phyloP scores from a whole-genome alignment of 1,140 invertebrate species.

The Drosophila novamexicana region DNA sequence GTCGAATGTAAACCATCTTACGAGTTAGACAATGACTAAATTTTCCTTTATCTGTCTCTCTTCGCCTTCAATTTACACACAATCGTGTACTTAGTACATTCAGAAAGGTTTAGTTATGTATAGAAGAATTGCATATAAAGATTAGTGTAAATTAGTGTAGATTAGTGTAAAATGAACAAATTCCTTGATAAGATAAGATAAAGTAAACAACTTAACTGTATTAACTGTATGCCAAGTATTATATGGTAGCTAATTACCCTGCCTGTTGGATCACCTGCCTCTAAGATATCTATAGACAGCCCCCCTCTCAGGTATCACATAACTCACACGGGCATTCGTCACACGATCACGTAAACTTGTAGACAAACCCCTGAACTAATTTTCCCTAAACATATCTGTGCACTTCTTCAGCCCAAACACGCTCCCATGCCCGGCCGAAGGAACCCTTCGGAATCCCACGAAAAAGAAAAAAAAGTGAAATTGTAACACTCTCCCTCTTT shows the following conservation, averaged over 20 bases:
- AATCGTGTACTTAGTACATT: no score
- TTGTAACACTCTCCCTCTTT: constrained; percentile 59
- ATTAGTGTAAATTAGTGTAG: no score
- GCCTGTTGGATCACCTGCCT: constrained; percentile 1
- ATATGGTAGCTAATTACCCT: not conserved
- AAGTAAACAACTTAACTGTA: not conserved
- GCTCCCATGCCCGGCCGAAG: constrained; percentile 44
- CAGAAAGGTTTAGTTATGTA: no score
- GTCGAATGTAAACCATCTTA: no score
- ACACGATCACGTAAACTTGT: constrained; percentile 34
- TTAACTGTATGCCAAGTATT: not conserved
- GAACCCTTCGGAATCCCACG: constrained; percentile 60
- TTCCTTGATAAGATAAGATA: not conserved
- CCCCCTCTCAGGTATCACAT: not conserved
- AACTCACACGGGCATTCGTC: constrained; percentile 16
- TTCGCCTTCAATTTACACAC: no score
- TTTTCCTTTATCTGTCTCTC: no score
- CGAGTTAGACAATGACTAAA: no score
- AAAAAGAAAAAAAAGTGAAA: constrained; percentile 60
- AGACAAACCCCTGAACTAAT: constrained; percentile 26
- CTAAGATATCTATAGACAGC: not conserved
- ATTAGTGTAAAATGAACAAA: no score
- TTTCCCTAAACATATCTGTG: constrained; percentile 22
- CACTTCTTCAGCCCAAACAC: constrained; percentile 11
- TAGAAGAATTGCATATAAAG: no score